Conservation (phyloP, 2,888 invertebrate species). For the Metalampra italica region DNA sequence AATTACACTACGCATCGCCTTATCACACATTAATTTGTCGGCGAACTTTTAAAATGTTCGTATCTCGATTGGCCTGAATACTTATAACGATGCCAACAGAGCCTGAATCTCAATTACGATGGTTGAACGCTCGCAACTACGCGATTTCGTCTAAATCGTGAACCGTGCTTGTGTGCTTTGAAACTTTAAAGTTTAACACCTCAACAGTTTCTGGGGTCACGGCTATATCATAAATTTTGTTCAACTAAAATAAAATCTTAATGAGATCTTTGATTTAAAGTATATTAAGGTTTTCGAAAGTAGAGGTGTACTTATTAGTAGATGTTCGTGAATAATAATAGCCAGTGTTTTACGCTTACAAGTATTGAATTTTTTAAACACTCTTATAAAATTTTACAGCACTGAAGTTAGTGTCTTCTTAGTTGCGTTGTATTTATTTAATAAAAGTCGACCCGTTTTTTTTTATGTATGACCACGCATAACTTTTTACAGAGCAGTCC, state of each 20-base stretch:
- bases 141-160: no score
- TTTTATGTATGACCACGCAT: no score
- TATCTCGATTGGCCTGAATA: constrained; percentile 45
- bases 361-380: no score
- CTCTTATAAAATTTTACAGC: no score
- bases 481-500: no score
- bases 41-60: constrained; percentile 38
- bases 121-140: no score
- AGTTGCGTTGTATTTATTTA: no score
- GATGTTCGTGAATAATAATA: no score
- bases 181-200: background rate
- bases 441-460: no score
- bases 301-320: background rate
- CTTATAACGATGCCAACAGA: constrained; percentile 16
- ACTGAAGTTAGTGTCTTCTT: no score
- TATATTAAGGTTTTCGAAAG: constrained; percentile 15
- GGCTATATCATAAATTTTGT: constrained; percentile 35
- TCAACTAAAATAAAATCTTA: constrained; percentile 27
- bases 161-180: no score
- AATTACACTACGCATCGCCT: constrained; percentile 13
- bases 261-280: constrained; percentile 35
- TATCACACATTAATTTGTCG: constrained; percentile 47
- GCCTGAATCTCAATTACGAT: background rate
- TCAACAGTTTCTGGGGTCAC: constrained; percentile 26
- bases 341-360: no score